A percentile compares a stretch with the other conserved stretches of the same genome.
phyloP scores from a whole-genome alignment of 2,888 invertebrate genomes.

The Vesta saturnalis region DNA sequence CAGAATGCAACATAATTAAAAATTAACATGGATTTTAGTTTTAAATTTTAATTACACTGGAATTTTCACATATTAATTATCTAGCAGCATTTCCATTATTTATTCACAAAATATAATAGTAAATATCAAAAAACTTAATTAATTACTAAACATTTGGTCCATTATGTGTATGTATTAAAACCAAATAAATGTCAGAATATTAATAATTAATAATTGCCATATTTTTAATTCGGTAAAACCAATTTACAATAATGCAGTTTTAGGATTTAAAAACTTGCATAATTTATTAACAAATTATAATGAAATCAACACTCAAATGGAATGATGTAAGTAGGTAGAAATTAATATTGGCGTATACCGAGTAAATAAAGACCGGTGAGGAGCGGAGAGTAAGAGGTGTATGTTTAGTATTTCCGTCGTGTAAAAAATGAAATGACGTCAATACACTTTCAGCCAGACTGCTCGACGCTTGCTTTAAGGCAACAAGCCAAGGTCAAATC shows the following conservation, averaged over 20 bases:
- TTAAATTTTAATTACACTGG: too few species aligned
- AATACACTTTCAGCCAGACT: slow-evolving; percentile 41
- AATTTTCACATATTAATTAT: too few species aligned
- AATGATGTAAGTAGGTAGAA: not conserved
- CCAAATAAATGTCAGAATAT: too few species aligned
- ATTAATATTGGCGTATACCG: not conserved
- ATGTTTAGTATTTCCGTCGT: slow-evolving; percentile 18
- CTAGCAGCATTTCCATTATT: too few species aligned
- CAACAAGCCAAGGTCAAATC: slow-evolving; percentile 48
- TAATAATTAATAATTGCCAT: too few species aligned
- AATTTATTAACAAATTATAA: not conserved
- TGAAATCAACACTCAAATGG: not conserved
- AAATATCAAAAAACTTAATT: not conserved
- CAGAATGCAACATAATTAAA: too few species aligned
- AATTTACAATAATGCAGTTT: too few species aligned
- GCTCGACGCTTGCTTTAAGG: slow-evolving; percentile 46
- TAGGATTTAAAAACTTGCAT: too few species aligned
- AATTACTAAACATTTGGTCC: not conserved
- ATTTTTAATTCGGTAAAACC: too few species aligned
- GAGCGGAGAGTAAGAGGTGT: slow-evolving; percentile 6
- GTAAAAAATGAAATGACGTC: slow-evolving; percentile 24
- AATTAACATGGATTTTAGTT: too few species aligned
- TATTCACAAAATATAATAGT: not conserved
- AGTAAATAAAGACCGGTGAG: slow-evolving; percentile 22
- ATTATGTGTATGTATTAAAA: not conserved